A percentile compares a stretch with the other conserved stretches of the same genome.
These are phyloP conservation scores for Dicentrarchus labrax DNA, from an alignment of 2,113 vertebrate genomes.

Conservation along the genomic window DNA sequence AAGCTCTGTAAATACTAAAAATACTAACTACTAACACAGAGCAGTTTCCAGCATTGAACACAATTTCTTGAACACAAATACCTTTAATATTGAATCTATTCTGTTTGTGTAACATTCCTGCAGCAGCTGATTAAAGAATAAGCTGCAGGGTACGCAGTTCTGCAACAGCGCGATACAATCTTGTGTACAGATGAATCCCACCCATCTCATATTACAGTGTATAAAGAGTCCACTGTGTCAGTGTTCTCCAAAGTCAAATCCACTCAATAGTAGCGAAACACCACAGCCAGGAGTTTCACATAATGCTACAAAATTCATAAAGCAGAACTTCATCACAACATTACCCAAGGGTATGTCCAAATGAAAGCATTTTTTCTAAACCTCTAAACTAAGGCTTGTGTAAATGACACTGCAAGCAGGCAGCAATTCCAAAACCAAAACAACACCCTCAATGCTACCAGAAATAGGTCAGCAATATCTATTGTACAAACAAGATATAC, in stretches of 20 bases:
- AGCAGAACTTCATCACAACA: no score
- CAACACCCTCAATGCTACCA: not conserved
- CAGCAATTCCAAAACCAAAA: constrained; percentile 5
- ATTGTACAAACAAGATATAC: not conserved
- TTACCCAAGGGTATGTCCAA: not conserved
- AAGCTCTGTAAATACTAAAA: not conserved
- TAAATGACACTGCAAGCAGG: not conserved
- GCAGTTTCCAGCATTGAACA: not conserved
- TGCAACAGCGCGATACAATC: constrained; percentile 18
- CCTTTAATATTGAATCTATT: not conserved
- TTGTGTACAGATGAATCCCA: constrained; percentile 17
- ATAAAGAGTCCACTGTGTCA: constrained; percentile 34
- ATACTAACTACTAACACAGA: not conserved
- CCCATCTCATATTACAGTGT: constrained; percentile 48
- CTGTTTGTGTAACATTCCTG: constrained; percentile 3
- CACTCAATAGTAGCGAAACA: not conserved
- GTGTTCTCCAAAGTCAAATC: not conserved
- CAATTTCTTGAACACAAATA: constrained; percentile 3
- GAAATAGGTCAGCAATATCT: not conserved
- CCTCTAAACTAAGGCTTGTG: not conserved
- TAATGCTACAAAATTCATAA: not conserved
- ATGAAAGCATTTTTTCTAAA: not conserved
- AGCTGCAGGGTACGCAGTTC: constrained; percentile 5
- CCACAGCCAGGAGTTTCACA: not conserved
- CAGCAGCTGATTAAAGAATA: constrained; percentile 30